These are phyloP conservation scores for Sebastolobus altivelis DNA, from an alignment of 2,797 vertebrate genomes.

Conservation along the genomic window DNA sequence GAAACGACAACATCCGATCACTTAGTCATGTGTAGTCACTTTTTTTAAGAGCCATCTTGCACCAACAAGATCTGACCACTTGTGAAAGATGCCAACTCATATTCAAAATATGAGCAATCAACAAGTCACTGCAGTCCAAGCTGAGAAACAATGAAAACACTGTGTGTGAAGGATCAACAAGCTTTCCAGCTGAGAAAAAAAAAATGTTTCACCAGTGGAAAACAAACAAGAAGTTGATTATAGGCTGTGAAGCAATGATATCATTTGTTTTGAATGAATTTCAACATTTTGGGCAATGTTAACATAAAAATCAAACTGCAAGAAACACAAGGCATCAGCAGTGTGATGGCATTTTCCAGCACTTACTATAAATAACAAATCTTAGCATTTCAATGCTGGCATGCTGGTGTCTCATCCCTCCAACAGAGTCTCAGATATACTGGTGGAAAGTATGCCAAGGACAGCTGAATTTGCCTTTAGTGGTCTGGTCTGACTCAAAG, in stretches of 20 bases:
- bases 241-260: background rate
- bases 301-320: slow-evolving; percentile 1
- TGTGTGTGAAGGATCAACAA: background rate
- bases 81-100: background rate
- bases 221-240: background rate
- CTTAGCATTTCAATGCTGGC: slow-evolving; percentile 22
- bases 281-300: background rate
- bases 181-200: slow-evolving; percentile 13
- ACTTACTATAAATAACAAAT: slow-evolving; percentile 31
- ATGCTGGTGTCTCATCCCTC: slow-evolving; percentile 30
- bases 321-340: background rate
- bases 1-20: background rate
- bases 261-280: background rate
- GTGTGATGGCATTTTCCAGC: background rate
- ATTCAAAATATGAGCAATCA: slow-evolving; percentile 31
- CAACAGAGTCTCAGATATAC: slow-evolving; percentile 44
- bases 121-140: slow-evolving; percentile 20
- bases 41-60: background rate
- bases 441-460: slow-evolving; percentile 70
- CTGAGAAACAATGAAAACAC: background rate
- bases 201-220: background rate
- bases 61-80: slow-evolving; percentile 16
- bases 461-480: slow-evolving; percentile 56
- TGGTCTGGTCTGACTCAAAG: slow-evolving; percentile 61
- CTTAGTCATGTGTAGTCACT: slow-evolving; percentile 5